Evolutionary conservation across 2,888 invertebrate species (phyloP).

Genomic region (Trachelus tabidus): DNA sequence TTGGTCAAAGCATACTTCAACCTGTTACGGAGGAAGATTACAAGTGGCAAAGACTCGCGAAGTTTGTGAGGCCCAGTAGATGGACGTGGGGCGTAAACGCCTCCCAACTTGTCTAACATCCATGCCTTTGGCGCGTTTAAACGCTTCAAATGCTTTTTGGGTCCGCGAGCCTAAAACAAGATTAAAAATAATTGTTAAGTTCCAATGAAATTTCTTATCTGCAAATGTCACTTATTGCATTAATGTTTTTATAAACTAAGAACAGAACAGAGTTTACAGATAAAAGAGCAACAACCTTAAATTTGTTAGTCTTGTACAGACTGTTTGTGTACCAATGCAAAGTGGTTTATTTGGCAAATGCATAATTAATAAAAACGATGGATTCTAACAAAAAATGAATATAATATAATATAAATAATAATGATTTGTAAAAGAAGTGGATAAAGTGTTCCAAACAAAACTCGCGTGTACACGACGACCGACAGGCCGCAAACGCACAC

Average conservation of each 20-base stretch:
- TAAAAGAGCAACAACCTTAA: background rate
- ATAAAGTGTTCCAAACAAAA: background rate
- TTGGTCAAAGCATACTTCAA: slow-evolving; percentile 98
- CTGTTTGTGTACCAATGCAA: no score
- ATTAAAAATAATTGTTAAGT: slow-evolving; percentile 14
- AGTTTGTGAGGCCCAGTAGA: slow-evolving; percentile 98
- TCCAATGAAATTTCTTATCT: background rate
- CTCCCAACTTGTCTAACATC: slow-evolving; percentile 99
- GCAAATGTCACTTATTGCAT: background rate
- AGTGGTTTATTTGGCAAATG: background rate
- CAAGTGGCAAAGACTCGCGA: slow-evolving; percentile 95
- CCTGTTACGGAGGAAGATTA: slow-evolving; percentile 96
- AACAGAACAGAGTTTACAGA: background rate
- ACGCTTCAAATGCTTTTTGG: slow-evolving; percentile 99
- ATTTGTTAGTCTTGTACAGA: background rate
- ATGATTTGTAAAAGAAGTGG: background rate
- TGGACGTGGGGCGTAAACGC: slow-evolving; percentile 97
- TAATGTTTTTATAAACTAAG: background rate
- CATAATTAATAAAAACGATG: background rate
- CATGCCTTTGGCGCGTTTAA: slow-evolving; percentile 99
- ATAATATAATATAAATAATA: background rate
- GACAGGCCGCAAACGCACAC: slow-evolving; percentile 17
- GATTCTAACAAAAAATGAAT: background rate
- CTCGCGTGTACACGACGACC: slow-evolving; percentile 1
- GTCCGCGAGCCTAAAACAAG: slow-evolving; percentile 90